These are phyloP conservation scores for Drosophila parabipectinata DNA, from an alignment of 1,140 invertebrate genomes.

Conservation along the genomic window DNA sequence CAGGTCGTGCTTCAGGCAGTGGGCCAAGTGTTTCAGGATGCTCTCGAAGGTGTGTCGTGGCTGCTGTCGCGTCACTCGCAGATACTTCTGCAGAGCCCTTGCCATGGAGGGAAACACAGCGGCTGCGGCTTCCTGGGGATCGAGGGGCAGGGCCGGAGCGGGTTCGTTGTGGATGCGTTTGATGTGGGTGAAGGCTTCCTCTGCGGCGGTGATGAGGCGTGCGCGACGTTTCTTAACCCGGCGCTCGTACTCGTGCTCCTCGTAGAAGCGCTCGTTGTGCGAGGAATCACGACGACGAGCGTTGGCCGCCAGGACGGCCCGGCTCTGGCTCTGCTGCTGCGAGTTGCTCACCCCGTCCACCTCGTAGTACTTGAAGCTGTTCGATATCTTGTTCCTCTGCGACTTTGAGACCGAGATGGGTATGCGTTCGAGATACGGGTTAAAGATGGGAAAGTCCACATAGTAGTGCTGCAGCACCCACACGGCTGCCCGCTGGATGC, in stretches of 20 bases:
- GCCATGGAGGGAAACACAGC: constrained; percentile 98
- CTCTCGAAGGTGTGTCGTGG: constrained; percentile 97
- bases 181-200: constrained; percentile 99
- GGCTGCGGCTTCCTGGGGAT: constrained; percentile 97
- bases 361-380: constrained; percentile 98
- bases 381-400: constrained; percentile 88
- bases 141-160: constrained; percentile 90
- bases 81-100: constrained; percentile 97
- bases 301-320: constrained; percentile 89
- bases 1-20: constrained; percentile 95
- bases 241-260: constrained; percentile 98
- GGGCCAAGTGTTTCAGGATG: constrained; percentile 93
- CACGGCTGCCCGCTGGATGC: constrained; percentile 97
- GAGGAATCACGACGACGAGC: constrained; percentile 92
- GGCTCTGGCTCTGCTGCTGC: constrained; percentile 87
- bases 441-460: constrained; percentile 97
- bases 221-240: constrained; percentile 95
- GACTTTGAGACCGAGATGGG: constrained; percentile 91
- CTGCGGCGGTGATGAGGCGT: constrained; percentile 94
- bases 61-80: constrained; percentile 97
- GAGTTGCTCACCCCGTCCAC: constrained; percentile 93
- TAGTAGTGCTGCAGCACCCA: constrained; percentile 98
- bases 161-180: constrained; percentile 90
- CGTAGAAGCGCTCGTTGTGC: constrained; percentile 98
- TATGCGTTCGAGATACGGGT: constrained; percentile 96